Conservation (phyloP, 2,888 invertebrate genomes). For the Euplagia quadripunctaria region DNA sequence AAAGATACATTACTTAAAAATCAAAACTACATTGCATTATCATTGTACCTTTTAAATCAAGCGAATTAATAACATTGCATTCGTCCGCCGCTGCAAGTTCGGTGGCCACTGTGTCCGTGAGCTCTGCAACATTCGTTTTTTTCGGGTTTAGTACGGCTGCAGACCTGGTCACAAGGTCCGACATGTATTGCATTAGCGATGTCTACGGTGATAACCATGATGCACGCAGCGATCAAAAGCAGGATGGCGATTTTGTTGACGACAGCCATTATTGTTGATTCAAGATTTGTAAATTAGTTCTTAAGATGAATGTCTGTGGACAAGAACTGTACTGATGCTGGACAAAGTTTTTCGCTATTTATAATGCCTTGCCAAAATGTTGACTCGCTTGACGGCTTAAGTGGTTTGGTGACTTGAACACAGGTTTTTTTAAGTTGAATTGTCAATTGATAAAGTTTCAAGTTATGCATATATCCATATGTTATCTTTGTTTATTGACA, state of each 20-base stretch:
- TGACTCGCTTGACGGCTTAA: neutral
- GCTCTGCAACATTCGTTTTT: constrained; percentile 33
- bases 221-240: constrained; percentile 6
- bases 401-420: neutral
- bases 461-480: too few relatives aligned
- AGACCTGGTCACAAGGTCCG: constrained; percentile 37
- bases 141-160: constrained; percentile 26
- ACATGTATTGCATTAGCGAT: constrained; percentile 17
- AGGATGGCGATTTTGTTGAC: constrained; percentile 11
- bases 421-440: neutral
- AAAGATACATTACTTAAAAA: neutral
- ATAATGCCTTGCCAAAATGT: neutral
- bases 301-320: neutral
- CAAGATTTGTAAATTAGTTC: neutral
- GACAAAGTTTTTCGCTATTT: neutral
- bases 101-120: constrained; percentile 18
- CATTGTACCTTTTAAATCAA: neutral
- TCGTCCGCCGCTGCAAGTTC: neutral
- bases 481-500: too few relatives aligned
- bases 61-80: constrained; percentile 12
- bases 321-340: neutral
- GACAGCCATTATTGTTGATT: constrained; percentile 8
- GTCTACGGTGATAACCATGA: constrained; percentile 13
- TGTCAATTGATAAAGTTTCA: too few relatives aligned
- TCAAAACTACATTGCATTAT: neutral